These are phyloP conservation scores for Pseudochaenichthys georgianus DNA, from an alignment of 2,797 vertebrate genomes.

Conservation along the genomic window DNA sequence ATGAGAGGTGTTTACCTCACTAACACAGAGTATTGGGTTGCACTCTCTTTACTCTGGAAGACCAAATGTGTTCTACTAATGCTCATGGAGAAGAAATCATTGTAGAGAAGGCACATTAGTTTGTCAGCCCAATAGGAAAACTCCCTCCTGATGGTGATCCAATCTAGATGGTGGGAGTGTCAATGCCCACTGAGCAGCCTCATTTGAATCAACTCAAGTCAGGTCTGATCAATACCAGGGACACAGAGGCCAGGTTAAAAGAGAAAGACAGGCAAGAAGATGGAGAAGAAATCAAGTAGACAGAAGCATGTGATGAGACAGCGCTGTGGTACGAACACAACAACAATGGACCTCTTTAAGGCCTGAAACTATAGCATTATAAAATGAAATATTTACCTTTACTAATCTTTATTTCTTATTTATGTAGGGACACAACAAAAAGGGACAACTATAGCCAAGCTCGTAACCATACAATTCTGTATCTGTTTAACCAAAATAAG, in stretches of 20 bases:
- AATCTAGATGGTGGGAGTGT: conserved; percentile 69
- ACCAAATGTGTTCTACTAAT: conserved; percentile 64
- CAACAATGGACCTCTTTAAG: conserved; percentile 14
- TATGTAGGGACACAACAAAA: not conserved
- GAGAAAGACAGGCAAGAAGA: conserved; percentile 58
- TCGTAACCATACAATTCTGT: not conserved
- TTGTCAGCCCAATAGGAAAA: conserved; percentile 79
- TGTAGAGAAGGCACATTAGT: conserved; percentile 72
- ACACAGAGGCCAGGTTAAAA: conserved; percentile 47
- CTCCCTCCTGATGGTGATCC: conserved; percentile 64
- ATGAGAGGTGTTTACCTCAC: conserved; percentile 74
- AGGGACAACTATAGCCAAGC: not conserved
- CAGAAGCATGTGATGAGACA: conserved; percentile 22
- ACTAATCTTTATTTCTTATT: not conserved
- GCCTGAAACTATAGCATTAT: not conserved
- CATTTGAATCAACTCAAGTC: conserved; percentile 80
- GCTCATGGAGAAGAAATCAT: conserved; percentile 69
- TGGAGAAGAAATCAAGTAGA: conserved; percentile 44
- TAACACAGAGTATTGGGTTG: conserved; percentile 46
- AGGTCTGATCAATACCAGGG: conserved; percentile 67
- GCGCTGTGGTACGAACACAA: not conserved
- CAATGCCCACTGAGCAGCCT: conserved; percentile 68
- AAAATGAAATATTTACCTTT: not conserved
- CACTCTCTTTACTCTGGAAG: conserved; percentile 48
- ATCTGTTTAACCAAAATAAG: not conserved